Conservation (phyloP, 2,113 vertebrate genomes). For the Piprites chloris region DNA sequence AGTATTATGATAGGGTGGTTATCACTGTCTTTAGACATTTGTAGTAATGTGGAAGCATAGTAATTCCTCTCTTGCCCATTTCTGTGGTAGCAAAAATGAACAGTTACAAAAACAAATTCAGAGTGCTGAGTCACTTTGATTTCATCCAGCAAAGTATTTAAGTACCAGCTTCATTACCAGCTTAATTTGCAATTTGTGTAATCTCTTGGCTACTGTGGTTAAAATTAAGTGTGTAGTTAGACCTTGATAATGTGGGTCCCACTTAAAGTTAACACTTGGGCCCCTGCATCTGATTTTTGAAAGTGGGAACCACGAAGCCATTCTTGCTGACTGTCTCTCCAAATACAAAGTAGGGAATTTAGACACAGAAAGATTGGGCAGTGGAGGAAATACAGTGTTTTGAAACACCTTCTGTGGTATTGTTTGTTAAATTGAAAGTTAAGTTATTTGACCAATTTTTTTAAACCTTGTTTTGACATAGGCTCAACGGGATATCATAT, state of each 20-base stretch:
- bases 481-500: conserved; percentile 98
- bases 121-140: not conserved
- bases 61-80: not conserved
- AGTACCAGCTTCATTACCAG: not conserved
- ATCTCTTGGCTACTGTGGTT: not conserved
- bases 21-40: not conserved
- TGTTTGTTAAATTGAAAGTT: not conserved
- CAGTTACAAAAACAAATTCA: not conserved
- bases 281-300: not conserved
- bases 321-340: not conserved
- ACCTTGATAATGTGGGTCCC: not conserved
- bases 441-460: not conserved
- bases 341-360: not conserved
- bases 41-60: not conserved
- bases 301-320: not conserved
- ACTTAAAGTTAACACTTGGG: not conserved
- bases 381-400: not conserved
- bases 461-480: conserved; percentile 24
- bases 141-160: not conserved
- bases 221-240: not conserved
- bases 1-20: not conserved
- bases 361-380: not conserved
- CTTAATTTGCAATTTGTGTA: not conserved
- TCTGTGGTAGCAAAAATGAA: not conserved
- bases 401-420: not conserved